These are phyloP conservation scores for Spodoptera frugiperda DNA, from an alignment of 1,140 invertebrate species.

Conservation along the genomic window DNA sequence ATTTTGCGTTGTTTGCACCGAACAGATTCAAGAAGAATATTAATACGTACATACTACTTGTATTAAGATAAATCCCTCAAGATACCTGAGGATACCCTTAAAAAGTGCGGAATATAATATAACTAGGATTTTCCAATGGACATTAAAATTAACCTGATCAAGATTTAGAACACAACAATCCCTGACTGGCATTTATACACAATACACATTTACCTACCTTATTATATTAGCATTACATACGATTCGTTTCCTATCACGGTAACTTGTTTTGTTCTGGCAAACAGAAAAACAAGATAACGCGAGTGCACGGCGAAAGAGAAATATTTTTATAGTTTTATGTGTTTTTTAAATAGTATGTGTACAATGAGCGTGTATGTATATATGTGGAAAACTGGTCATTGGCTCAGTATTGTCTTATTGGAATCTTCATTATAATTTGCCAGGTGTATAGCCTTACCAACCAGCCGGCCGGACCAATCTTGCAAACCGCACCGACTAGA, in stretches of 20 bases:
- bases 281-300: slow-evolving; percentile 38
- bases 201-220: slow-evolving; percentile 22
- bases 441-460: slow-evolving; percentile 51
- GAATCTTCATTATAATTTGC: slow-evolving; percentile 57
- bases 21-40: too few species aligned
- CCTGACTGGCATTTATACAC: slow-evolving; percentile 6
- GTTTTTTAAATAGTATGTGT: slow-evolving; percentile 6
- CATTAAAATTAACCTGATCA: neutral
- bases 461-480: slow-evolving; percentile 28
- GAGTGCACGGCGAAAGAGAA: slow-evolving; percentile 27
- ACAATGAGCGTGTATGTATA: slow-evolving; percentile 21
- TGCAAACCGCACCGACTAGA: slow-evolving; percentile 55
- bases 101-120: too few species aligned
- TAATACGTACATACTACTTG: too few species aligned
- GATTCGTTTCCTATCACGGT: slow-evolving; percentile 51
- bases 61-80: too few species aligned
- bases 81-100: too few species aligned
- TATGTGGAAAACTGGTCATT: slow-evolving; percentile 56
- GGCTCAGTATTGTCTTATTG: slow-evolving; percentile 59
- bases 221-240: slow-evolving; percentile 47
- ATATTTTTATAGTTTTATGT: slow-evolving; percentile 16
- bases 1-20: too few species aligned
- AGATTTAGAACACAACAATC: neutral
- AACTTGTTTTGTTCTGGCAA: slow-evolving; percentile 51
- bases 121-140: neutral